Evolutionary conservation across 2,113 vertebrate genomes (phyloP).

Genomic region (Catagonus wagneri): DNA sequence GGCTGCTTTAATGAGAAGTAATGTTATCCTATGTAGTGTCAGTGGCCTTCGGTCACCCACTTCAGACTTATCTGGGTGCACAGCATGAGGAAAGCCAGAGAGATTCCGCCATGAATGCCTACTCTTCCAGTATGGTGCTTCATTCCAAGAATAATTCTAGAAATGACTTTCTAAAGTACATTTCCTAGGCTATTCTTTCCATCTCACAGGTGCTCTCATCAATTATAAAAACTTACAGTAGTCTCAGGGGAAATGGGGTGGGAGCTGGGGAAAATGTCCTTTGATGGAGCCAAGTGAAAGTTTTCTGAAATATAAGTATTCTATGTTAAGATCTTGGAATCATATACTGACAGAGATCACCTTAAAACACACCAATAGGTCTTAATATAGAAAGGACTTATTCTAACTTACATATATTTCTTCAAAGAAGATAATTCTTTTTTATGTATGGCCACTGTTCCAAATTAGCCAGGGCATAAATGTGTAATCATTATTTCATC

Average conservation of each 20-base stretch:
- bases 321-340: not conserved
- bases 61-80: not conserved
- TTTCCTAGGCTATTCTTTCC: not conserved
- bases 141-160: not conserved
- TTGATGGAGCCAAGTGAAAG: not conserved
- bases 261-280: not conserved
- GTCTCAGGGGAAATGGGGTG: not conserved
- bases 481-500: not conserved
- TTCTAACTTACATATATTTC: not conserved
- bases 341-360: not conserved
- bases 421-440: constrained; percentile 1
- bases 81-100: not conserved
- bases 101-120: not conserved
- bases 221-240: not conserved
- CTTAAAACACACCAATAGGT: not conserved
- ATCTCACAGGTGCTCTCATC: not conserved
- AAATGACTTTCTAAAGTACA: not conserved
- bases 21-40: not conserved
- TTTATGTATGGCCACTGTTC: constrained; percentile 2
- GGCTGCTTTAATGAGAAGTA: not conserved
- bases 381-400: not conserved
- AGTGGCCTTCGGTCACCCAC: not conserved
- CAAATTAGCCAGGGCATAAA: not conserved
- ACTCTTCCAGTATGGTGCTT: not conserved
- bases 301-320: not conserved